Evolutionary conservation across 2,797 vertebrate genomes (phyloP), one percentile per base, ranked within the genome.

Genomic region (Myotis daubentonii): DNA sequence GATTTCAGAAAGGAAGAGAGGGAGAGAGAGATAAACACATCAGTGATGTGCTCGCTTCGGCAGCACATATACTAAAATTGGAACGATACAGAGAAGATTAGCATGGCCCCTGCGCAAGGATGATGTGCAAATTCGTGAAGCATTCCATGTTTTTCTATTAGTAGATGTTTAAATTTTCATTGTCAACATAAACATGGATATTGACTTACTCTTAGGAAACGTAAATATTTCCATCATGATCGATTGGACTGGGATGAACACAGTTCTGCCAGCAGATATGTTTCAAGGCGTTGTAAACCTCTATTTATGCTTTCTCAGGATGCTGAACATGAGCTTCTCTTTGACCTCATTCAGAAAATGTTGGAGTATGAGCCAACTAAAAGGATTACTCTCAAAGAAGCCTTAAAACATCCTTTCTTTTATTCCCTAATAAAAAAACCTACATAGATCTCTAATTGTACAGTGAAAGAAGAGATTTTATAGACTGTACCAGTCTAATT

Each of bases 401-500:
- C 99, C 9, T 97, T 99, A 44, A 96, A 95, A 19, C 99, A 99
- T 94, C 98, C 98, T 65, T 99, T 99, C 94, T 99, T 99, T 96
- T 94, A 97, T 81, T 97, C 94, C 7, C 96, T 98, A 85, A 97
- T 80, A 93, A 97, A 97, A 97, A 87, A 10, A 2, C 41, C 25
- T 53, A 2, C 7, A 30, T 84, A 92, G 70, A 13, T 0, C 2
- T 51, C 0, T 44, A 44, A 44, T 44, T 8, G 53, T 82, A 0
- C 0, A 72, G 20, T 96, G 16, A 33, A 33, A 66, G 15, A 65
- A 98, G 98, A 98, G 97, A 98, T 97, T 60, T 72, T 92, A 60
- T 74, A 60, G 98, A 98, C 99, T 99, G 99, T 97, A 99, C 99
- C 99, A 99, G 99, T 99, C 99, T 93, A 95, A 91, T 96, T 98